phyloP scores from a whole-genome alignment of 2,797 vertebrate genomes.

The Typhlichthys subterraneus region DNA sequence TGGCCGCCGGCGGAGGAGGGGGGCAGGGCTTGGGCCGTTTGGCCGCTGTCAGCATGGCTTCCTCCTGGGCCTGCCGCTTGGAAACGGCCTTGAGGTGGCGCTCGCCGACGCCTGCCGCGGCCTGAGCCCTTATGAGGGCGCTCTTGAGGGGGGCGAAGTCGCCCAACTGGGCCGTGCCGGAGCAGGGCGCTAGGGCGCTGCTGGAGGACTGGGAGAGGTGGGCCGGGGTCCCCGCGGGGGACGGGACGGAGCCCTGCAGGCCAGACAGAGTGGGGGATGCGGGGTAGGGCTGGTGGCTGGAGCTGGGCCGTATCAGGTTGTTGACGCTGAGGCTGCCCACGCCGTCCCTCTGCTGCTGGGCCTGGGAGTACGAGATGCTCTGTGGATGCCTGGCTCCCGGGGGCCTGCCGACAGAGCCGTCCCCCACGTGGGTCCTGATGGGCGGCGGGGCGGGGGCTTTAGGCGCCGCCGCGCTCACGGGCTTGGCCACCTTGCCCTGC shows the following conservation, averaged over 20 bases:
- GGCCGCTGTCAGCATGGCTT: constrained; percentile 83
- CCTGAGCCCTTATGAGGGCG: constrained; percentile 79
- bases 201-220: constrained; percentile 80
- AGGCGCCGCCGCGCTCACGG: constrained; percentile 63
- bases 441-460: constrained; percentile 76
- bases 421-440: constrained; percentile 72
- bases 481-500: constrained; percentile 77
- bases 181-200: constrained; percentile 80
- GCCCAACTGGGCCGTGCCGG: constrained; percentile 77
- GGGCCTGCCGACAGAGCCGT: constrained; percentile 77
- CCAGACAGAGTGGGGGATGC: constrained; percentile 81
- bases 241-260: constrained; percentile 71
- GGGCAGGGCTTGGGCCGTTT: constrained; percentile 91
- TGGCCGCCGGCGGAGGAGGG: constrained; percentile 62
- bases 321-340: constrained; percentile 91
- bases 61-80: constrained; percentile 90
- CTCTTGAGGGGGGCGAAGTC: constrained; percentile 89
- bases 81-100: constrained; percentile 87
- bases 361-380: constrained; percentile 81
- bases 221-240: constrained; percentile 68
- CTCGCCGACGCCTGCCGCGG: constrained; percentile 77
- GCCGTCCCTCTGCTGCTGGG: constrained; percentile 75
- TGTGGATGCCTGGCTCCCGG: constrained; percentile 76
- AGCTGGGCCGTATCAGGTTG: constrained; percentile 88
- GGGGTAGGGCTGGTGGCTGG: constrained; percentile 84